Conservation (phyloP, 1,140 invertebrate species). For the Pollicipes pollicipes region DNA sequence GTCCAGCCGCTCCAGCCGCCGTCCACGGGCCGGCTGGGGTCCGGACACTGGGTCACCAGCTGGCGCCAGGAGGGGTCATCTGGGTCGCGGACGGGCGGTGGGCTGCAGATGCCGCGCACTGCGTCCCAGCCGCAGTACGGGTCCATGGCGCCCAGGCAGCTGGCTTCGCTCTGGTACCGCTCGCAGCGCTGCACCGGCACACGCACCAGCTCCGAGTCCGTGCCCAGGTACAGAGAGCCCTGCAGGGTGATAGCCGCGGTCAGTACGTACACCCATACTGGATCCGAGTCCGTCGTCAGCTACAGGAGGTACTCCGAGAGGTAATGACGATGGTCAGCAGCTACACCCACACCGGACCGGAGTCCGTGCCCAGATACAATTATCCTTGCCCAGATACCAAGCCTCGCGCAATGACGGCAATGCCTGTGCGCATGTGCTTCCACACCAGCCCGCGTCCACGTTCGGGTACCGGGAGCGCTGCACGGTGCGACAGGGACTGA, state of each 20-base stretch:
- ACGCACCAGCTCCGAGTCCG: conserved; percentile 43
- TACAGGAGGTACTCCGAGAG: too few relatives aligned
- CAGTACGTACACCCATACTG: too few relatives aligned
- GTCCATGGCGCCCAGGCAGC: conserved; percentile 68
- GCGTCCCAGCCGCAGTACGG: conserved; percentile 89
- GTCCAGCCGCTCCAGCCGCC: conserved; percentile 59
- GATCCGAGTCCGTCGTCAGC: too few relatives aligned
- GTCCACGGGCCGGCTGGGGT: conserved; percentile 33
- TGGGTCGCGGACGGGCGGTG: conserved; percentile 41
- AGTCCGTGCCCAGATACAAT: too few relatives aligned
- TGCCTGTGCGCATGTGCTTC: too few relatives aligned
- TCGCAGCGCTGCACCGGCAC: conserved; percentile 58
- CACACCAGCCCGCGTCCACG: too few relatives aligned
- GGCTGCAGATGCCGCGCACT: conserved; percentile 44
- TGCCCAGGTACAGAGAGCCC: conserved; percentile 67
- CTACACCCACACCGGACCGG: too few relatives aligned
- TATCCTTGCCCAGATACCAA: too few relatives aligned
- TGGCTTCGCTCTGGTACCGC: conserved; percentile 43
- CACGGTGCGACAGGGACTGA: too few relatives aligned
- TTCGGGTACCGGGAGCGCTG: too few relatives aligned
- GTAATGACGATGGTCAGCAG: too few relatives aligned
- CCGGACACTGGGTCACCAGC: conserved; percentile 42
- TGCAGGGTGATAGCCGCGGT: conserved; percentile 22
- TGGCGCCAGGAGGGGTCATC: conserved; percentile 50
- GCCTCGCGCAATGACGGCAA: too few relatives aligned